A percentile compares a stretch with the other conserved stretches of the same genome.
These are phyloP conservation scores for Thymallus thymallus DNA, from an alignment of 2,113 vertebrate species.

Conservation along the genomic window DNA sequence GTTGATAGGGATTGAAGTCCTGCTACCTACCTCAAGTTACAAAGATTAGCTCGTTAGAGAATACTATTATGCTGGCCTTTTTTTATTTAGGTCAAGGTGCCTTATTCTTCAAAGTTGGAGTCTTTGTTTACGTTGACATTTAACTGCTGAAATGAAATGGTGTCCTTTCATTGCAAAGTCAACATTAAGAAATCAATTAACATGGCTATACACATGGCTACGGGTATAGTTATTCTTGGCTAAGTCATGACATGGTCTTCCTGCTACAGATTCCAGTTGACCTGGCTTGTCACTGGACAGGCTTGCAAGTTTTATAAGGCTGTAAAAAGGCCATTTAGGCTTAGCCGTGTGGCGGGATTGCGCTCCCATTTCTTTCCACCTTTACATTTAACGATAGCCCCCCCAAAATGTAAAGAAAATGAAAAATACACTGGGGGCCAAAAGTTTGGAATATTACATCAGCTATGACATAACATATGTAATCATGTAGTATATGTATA, in stretches of 20 bases:
- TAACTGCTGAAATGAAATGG: too few species aligned
- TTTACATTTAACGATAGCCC: constrained; percentile 16
- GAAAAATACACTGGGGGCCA: too few species aligned
- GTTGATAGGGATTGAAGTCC: not conserved
- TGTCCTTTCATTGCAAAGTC: not conserved
- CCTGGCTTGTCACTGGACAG: constrained; percentile 16
- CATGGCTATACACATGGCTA: not conserved
- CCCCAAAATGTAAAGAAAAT: too few species aligned
- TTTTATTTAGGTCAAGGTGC: not conserved
- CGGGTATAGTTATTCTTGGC: too few species aligned
- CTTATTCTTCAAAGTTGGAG: not conserved
- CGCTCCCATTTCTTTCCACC: not conserved
- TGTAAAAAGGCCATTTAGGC: constrained; percentile 12
- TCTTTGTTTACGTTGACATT: not conserved
- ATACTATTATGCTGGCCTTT: not conserved
- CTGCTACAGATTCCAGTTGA: not conserved
- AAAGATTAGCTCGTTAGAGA: not conserved
- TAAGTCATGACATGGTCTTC: not conserved
- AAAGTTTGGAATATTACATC: too few species aligned
- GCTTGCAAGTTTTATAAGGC: constrained; percentile 16
- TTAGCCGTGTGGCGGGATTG: constrained; percentile 7
- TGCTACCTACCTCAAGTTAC: not conserved
- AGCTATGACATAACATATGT: too few species aligned
- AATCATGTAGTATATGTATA: too few species aligned
- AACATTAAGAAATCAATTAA: not conserved